These are phyloP conservation scores for Ochotona curzoniae DNA, from an alignment of 2,113 vertebrate genomes.

Conservation along the genomic window DNA sequence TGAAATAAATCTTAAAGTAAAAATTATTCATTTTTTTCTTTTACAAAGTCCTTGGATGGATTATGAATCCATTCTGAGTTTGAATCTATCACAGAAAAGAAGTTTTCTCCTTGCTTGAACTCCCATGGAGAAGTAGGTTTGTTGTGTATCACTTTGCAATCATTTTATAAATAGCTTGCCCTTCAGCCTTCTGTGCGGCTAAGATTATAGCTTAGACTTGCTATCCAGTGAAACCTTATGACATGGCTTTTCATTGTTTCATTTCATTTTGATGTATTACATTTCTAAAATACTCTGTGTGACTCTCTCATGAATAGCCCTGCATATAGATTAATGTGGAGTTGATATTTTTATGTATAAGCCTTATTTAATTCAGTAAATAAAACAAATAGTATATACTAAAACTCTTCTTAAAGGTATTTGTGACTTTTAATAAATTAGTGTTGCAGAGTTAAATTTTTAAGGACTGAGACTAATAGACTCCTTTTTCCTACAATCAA, in stretches of 20 bases:
- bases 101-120: background rate
- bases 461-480: slow-evolving; percentile 19
- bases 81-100: background rate
- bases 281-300: slow-evolving; percentile 2
- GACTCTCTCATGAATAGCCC: background rate
- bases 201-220: slow-evolving; percentile 59
- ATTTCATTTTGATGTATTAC: slow-evolving; percentile 6
- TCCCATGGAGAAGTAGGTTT: background rate
- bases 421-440: background rate
- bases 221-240: background rate
- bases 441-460: slow-evolving; percentile 46
- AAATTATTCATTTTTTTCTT: background rate
- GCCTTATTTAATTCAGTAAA: slow-evolving; percentile 22
- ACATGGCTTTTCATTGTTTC: slow-evolving; percentile 35
- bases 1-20: background rate
- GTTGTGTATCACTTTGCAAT: slow-evolving; percentile 24
- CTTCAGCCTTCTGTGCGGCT: slow-evolving; percentile 7
- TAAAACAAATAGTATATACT: background rate
- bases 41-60: background rate
- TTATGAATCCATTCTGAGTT: no score
- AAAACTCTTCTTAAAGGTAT: background rate
- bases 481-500: slow-evolving; percentile 27
- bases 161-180: slow-evolving; percentile 60
- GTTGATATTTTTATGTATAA: slow-evolving; percentile 2
- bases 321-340: slow-evolving; percentile 23